A percentile compares a stretch with the other conserved stretches of the same genome.
phyloP scores from a whole-genome alignment of 1,140 invertebrate genomes.

The Lethocerus indicus region DNA sequence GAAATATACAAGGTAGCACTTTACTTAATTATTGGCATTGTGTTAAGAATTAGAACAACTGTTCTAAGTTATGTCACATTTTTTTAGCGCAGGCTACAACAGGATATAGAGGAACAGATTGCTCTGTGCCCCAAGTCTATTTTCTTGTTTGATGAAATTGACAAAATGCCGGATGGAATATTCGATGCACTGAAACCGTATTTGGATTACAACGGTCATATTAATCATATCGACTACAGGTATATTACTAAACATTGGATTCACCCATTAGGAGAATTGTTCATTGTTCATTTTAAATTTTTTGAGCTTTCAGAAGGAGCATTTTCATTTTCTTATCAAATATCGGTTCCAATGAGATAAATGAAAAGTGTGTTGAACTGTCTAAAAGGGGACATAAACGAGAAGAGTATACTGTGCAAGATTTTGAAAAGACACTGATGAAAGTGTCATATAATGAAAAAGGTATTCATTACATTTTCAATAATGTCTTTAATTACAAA shows the following conservation, averaged over 20 bases:
- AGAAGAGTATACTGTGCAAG: slow-evolving; percentile 42
- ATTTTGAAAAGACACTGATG: slow-evolving; percentile 61
- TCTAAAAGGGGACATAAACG: slow-evolving; percentile 22
- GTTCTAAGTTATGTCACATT: slow-evolving; percentile 5
- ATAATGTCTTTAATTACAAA: background rate
- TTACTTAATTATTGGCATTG: slow-evolving; percentile 31
- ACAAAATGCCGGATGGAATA: slow-evolving; percentile 74
- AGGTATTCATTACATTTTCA: background rate
- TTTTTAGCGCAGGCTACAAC: slow-evolving; percentile 35
- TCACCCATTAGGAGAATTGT: background rate
- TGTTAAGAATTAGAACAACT: background rate
- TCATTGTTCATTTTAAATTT: background rate
- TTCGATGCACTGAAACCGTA: slow-evolving; percentile 75
- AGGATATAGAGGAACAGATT: slow-evolving; percentile 24
- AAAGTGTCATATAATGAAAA: slow-evolving; percentile 16
- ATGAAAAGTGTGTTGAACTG: background rate
- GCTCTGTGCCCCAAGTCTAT: slow-evolving; percentile 49
- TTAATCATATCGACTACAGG: slow-evolving; percentile 40
- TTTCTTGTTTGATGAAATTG: slow-evolving; percentile 95
- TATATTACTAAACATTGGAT: background rate
- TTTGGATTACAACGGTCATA: slow-evolving; percentile 60
- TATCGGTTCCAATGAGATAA: slow-evolving; percentile 1
- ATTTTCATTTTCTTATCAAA: slow-evolving; percentile 48
- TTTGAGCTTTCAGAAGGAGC: slow-evolving; percentile 30
- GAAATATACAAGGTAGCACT: slow-evolving; percentile 32